Evolutionary conservation across 2,113 vertebrate genomes (phyloP).

Genomic region (Ictidomys tridecemlineatus): DNA sequence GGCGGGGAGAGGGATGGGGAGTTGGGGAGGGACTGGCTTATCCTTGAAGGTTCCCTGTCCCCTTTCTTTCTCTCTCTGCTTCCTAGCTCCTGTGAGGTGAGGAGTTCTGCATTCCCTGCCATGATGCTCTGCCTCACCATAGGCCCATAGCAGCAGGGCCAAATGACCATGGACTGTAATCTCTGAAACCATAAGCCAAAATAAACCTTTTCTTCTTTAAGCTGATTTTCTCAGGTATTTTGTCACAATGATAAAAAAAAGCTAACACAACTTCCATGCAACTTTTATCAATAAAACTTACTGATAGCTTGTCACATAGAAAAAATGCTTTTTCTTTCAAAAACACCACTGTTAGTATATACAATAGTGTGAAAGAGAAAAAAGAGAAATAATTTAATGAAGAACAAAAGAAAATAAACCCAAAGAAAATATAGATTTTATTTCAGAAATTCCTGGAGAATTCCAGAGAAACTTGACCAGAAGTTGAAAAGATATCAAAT

Average conservation of each 20-base stretch:
- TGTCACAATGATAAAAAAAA: not conserved
- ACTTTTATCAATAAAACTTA: conserved; percentile 35
- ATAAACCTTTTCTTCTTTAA: not conserved
- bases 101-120: not conserved
- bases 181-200: not conserved
- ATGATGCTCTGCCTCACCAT: not conserved
- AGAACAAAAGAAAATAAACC: not conserved
- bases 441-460: conserved; percentile 66
- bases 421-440: not conserved
- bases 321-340: conserved; percentile 4
- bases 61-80: not conserved
- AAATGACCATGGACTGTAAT: not conserved
- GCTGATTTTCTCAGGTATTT: not conserved
- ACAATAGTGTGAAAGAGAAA: not conserved
- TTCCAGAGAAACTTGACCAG: conserved; percentile 38
- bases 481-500: not conserved
- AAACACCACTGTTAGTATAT: conserved; percentile 26
- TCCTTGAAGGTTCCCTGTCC: not conserved
- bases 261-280: not conserved
- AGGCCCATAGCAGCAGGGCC: not conserved
- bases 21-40: not conserved
- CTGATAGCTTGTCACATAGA: not conserved
- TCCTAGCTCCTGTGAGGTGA: not conserved
- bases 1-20: too few species aligned
- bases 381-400: conserved; percentile 48